Evolutionary conservation across 2,888 invertebrate species (phyloP).

Genomic region (Drosophila melanosoma): DNA sequence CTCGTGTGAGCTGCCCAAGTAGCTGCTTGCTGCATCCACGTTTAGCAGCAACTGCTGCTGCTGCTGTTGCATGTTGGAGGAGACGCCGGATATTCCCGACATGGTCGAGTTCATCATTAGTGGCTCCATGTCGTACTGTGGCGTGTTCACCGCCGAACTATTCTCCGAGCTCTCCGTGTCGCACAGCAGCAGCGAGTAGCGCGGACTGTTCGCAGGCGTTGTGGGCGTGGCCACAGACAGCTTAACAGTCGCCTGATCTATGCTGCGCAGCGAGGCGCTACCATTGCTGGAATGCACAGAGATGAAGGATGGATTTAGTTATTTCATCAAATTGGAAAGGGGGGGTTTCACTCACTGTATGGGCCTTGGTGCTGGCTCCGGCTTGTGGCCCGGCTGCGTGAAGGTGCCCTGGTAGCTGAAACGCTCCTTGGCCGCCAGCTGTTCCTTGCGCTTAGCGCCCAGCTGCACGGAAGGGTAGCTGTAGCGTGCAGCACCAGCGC

Average conservation of each 20-base stretch:
- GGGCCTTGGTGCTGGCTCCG: slow-evolving; percentile 30
- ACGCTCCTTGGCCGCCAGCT: slow-evolving; percentile 82
- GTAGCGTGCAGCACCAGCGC: slow-evolving; percentile 67
- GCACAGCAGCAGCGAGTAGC: slow-evolving; percentile 84
- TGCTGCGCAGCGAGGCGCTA: slow-evolving; percentile 28
- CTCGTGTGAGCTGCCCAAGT: slow-evolving; percentile 82
- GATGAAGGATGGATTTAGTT: background rate
- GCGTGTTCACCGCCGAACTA: slow-evolving; percentile 84
- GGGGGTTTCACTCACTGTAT: slow-evolving; percentile 37
- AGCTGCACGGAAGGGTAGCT: slow-evolving; percentile 84
- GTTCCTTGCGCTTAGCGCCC: slow-evolving; percentile 83
- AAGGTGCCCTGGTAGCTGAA: slow-evolving; percentile 84
- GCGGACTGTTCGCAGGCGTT: slow-evolving; percentile 84
- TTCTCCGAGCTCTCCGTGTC: slow-evolving; percentile 85
- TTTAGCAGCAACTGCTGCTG: slow-evolving; percentile 72
- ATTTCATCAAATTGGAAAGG: background rate
- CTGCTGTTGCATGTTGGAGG: slow-evolving; percentile 77
- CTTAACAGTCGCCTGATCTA: slow-evolving; percentile 66
- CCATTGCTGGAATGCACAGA: slow-evolving; percentile 27
- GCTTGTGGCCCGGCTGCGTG: slow-evolving; percentile 41
- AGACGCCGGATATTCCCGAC: slow-evolving; percentile 77
- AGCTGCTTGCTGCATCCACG: slow-evolving; percentile 73
- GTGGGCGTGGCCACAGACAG: slow-evolving; percentile 83
- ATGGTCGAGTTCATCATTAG: slow-evolving; percentile 79
- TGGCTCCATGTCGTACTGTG: slow-evolving; percentile 84